Evolutionary conservation across 1,140 invertebrate species (phyloP), one percentile per base, ranked within the genome.

Genomic region (Mycetomoellerius zeteki): DNA sequence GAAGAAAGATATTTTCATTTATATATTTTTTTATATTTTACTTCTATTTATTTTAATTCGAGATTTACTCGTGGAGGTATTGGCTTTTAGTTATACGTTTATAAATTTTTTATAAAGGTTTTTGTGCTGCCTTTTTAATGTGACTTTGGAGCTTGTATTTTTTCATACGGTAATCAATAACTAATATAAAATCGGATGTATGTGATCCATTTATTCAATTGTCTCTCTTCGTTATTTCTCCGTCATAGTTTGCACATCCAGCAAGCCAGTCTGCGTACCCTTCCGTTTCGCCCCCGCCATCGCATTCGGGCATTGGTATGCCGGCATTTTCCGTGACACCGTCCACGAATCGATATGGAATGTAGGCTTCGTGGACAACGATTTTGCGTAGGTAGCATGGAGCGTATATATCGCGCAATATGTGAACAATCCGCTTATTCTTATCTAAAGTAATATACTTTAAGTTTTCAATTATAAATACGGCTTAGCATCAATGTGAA

Each of bases 271-370:
- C 47, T 43, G n/a, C 80, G 67, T 24, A 73, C 24, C 80, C 78
- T 72, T 47, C 65, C 54, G 37, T 72, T 58, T 54, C 52, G 33
- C 21, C 37, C 67, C 69, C 56, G 54, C 71, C 47, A 50, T 78
- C 60, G 50, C 37, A 82, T 62, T 89, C 60, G 82, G 24, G 65
- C 65, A 58, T 72, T 33, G 47, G 86, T 84, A 85, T 77, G 84
- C 60, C 52, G 62, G 72, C 71, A 86, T 86, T 89, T 86, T 89
- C 87, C 72, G 58, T 78, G 43, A 85, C 82, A 78, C 82, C 37
- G 82, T 85, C 73, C 54, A 54, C 65, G 76, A 89, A 89, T 89
- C 87, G 84, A 89, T 89, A 86, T 37, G 54, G 60, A 88, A 54
- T 73, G 54, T 58, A 56, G 84, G 54, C 75, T 85, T 14, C 50